Evolutionary conservation across 2,113 vertebrate species (phyloP).

Genomic region (Nothobranchius furzeri): DNA sequence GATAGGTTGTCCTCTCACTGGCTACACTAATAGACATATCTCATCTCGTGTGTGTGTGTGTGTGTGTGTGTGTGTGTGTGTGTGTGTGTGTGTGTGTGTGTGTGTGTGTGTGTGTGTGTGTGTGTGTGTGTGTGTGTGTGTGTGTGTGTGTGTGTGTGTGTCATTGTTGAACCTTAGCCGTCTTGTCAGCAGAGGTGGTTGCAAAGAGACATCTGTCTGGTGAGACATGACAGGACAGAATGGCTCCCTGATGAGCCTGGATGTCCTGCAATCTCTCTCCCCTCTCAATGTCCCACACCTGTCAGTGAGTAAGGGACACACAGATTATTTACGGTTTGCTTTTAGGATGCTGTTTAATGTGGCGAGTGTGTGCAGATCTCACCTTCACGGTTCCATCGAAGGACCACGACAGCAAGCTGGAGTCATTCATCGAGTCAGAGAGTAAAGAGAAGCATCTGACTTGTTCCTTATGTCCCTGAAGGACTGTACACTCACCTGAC

Average conservation of each 20-base stretch:
- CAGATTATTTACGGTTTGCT: not conserved
- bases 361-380: constrained; percentile 30
- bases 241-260: constrained; percentile 83
- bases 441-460: constrained; percentile 87
- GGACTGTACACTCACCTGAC: constrained; percentile 71
- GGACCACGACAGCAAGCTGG: constrained; percentile 92
- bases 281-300: constrained; percentile 87
- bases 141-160: constrained; percentile 22
- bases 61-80: constrained; percentile 26
- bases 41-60: constrained; percentile 8
- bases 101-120: constrained; percentile 25
- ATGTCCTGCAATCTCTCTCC: constrained; percentile 83
- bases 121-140: constrained; percentile 24
- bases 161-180: constrained; percentile 84
- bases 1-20: constrained; percentile 43
- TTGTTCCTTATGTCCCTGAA: constrained; percentile 88
- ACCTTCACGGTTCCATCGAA: constrained; percentile 94
- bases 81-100: constrained; percentile 25
- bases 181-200: constrained; percentile 91
- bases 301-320: constrained; percentile 2
- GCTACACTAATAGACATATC: constrained; percentile 28
- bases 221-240: constrained; percentile 90
- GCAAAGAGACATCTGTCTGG: constrained; percentile 83
- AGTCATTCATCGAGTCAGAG: constrained; percentile 55
- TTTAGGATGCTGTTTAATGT: constrained; percentile 1